These are phyloP conservation scores for Psephotus haematonotus DNA, from an alignment of 2,113 vertebrate genomes.

Conservation along the genomic window DNA sequence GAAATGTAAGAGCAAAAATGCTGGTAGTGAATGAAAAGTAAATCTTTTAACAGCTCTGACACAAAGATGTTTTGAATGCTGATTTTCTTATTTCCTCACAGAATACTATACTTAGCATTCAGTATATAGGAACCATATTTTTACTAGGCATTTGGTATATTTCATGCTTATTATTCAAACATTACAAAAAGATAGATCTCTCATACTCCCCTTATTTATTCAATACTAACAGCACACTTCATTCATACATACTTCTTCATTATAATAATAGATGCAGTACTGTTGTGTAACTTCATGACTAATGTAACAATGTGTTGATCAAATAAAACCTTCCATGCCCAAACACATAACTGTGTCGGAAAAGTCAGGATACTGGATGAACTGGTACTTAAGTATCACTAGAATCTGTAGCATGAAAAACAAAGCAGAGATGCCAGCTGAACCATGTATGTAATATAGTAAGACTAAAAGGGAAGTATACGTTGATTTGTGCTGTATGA, in stretches of 20 bases:
- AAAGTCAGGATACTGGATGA: neutral
- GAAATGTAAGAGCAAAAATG: neutral
- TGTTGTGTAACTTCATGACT: neutral
- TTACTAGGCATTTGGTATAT: neutral
- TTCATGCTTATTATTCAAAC: constrained; percentile 24
- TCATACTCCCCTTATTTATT: neutral
- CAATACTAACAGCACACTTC: neutral
- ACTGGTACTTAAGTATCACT: neutral
- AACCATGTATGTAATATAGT: neutral
- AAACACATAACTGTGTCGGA: neutral
- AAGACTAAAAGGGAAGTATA: neutral
- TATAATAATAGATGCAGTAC: neutral
- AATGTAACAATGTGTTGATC: neutral
- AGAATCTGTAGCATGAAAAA: neutral
- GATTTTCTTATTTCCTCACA: constrained; percentile 3
- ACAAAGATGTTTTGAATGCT: neutral
- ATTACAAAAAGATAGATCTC: constrained; percentile 39
- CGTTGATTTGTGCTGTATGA: neutral
- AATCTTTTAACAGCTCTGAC: neutral
- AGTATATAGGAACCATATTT: neutral
- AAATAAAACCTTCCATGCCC: neutral
- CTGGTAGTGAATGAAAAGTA: neutral
- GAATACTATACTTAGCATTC: constrained; percentile 1
- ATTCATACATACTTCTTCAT: neutral
- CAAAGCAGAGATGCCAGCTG: neutral